Conservation (phyloP, 1,140 invertebrate genomes). For the Drosophila tani region DNA sequence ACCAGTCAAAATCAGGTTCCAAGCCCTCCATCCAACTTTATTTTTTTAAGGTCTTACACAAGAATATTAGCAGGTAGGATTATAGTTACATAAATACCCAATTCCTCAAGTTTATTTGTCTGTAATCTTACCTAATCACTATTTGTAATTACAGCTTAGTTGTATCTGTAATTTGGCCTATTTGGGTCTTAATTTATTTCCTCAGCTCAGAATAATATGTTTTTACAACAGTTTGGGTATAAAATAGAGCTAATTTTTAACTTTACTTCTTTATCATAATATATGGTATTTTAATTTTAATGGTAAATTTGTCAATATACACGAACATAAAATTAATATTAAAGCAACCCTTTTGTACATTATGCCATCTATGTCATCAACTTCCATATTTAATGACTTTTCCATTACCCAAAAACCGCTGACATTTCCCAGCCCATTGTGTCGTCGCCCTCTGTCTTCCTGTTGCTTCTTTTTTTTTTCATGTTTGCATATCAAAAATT, state of each 20-base stretch:
- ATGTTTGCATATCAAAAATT: conserved; percentile 31
- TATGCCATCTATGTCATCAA: background rate
- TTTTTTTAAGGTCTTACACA: too few relatives aligned
- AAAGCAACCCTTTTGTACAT: background rate
- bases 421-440: conserved; percentile 12
- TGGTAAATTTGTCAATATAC: background rate
- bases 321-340: background rate
- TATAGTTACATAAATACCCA: too few relatives aligned
- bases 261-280: background rate
- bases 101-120: too few relatives aligned
- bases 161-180: too few relatives aligned
- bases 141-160: too few relatives aligned
- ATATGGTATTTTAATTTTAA: background rate
- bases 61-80: too few relatives aligned
- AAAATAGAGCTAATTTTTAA: background rate
- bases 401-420: background rate
- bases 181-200: too few relatives aligned
- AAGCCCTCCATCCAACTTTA: background rate
- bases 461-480: conserved; percentile 13
- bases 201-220: too few relatives aligned
- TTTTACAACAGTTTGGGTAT: too few relatives aligned
- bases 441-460: background rate
- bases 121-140: too few relatives aligned
- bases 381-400: background rate
- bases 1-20: background rate